Percentiles rank a stretch among this genome's conserved stretches.
These are phyloP conservation scores for Ophion ventricosus DNA, from an alignment of 2,888 invertebrate genomes.

Conservation along the genomic window DNA sequence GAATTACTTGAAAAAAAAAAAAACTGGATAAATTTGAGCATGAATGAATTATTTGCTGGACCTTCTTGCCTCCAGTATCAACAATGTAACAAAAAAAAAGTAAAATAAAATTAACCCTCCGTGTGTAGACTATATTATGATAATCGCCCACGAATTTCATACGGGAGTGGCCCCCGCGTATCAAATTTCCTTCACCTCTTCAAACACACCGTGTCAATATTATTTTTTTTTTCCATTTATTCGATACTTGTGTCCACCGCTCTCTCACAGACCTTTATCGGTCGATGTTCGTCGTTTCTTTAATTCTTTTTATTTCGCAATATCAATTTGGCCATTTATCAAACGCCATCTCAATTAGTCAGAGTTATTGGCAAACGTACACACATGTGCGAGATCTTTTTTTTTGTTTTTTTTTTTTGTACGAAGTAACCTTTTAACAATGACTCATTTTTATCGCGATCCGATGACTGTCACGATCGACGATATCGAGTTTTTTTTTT, in stretches of 20 bases:
- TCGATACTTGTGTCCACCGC: constrained; percentile 9
- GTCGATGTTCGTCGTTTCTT: constrained; percentile 24
- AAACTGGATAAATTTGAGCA: no score
- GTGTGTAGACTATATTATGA: background rate
- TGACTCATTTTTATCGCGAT: constrained; percentile 39
- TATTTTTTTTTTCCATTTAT: constrained; percentile 19
- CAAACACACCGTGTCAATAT: constrained; percentile 29
- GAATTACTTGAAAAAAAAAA: no score
- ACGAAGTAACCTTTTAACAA: constrained; percentile 31
- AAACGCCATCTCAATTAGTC: constrained; percentile 27
- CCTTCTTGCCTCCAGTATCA: no score
- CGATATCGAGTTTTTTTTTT: background rate
- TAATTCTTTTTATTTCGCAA: background rate
- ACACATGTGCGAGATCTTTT: background rate
- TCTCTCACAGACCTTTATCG: constrained; percentile 5
- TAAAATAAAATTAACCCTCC: background rate
- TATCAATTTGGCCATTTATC: constrained; percentile 43
- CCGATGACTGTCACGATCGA: no score
- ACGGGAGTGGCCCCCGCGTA: constrained; percentile 51
- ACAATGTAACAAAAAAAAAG: no score
- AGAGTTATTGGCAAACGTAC: constrained; percentile 12
- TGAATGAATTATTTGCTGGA: no score
- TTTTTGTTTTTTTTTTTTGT: background rate
- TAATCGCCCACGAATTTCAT: constrained; percentile 44
- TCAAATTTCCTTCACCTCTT: constrained; percentile 50